phyloP scores from a whole-genome alignment of 92 coral and sea anemone genomes.

The Blastomussa wellsi region DNA sequence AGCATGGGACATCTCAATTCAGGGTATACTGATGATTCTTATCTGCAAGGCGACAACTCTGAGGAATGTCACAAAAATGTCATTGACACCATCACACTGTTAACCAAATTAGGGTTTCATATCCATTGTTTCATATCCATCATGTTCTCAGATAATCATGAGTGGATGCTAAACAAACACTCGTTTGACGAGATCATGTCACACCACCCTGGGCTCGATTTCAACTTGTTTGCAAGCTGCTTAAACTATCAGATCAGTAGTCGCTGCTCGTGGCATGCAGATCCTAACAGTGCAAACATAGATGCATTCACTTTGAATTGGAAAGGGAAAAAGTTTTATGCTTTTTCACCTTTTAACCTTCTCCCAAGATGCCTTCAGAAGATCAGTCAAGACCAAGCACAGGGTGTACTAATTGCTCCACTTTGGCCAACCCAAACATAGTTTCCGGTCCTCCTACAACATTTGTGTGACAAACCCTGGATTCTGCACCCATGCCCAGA shows the following conservation, averaged over 20 bases:
- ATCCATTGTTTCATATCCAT: too few species aligned
- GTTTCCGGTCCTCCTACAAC: slow-evolving; percentile 43
- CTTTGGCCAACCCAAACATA: slow-evolving; percentile 44
- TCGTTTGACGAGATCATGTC: slow-evolving; percentile 8
- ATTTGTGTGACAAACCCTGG: too few species aligned
- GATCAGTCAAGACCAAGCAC: slow-evolving; percentile 26
- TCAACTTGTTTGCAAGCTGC: slow-evolving; percentile 48
- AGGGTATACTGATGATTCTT: too few species aligned
- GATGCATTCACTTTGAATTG: slow-evolving; percentile 47
- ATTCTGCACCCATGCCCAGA: not conserved
- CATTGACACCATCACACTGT: too few species aligned
- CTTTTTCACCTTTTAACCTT: too few species aligned
- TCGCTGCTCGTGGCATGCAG: slow-evolving; percentile 24
- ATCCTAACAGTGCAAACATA: slow-evolving; percentile 13
- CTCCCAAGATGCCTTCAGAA: too few species aligned
- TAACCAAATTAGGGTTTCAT: too few species aligned
- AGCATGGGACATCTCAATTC: too few species aligned
- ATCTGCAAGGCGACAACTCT: too few species aligned
- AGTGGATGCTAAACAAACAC: too few species aligned
- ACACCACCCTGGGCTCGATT: slow-evolving; percentile 7
- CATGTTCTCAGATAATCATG: too few species aligned
- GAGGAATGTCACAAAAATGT: too few species aligned
- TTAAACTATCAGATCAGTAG: slow-evolving; percentile 27
- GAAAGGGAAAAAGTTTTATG: slow-evolving; percentile 12
- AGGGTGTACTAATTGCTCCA: slow-evolving; percentile 22